Evolutionary conservation across 2,797 vertebrate genomes (phyloP).

Genomic region (Melopsittacus undulatus): DNA sequence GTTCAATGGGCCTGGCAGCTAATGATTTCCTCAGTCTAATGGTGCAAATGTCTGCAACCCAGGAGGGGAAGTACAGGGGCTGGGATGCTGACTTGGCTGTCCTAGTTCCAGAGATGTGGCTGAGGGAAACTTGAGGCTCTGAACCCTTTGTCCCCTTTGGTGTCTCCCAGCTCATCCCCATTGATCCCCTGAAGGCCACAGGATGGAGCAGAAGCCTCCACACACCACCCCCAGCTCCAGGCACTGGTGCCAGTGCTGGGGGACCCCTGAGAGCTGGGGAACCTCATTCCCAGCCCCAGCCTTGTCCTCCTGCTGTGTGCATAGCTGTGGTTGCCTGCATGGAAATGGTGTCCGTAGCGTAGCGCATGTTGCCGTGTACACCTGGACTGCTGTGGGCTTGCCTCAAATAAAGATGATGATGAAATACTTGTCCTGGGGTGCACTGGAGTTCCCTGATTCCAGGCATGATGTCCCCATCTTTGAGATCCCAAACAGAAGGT

Average conservation of each 20-base stretch:
- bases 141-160: accelerated
- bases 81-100: not conserved
- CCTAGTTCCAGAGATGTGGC: accelerated
- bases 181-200: not conserved
- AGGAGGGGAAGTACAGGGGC: not conserved
- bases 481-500: accelerated
- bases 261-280: not conserved
- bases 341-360: slow-evolving; percentile 27
- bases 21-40: accelerated
- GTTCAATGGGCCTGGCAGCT: not conserved
- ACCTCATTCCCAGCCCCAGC: not conserved
- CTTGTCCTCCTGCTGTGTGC: not conserved
- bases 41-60: not conserved
- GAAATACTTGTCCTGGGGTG: not conserved
- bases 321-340: slow-evolving; percentile 40
- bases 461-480: accelerated
- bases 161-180: not conserved
- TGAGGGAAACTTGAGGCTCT: not conserved
- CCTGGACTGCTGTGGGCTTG: slow-evolving; percentile 43
- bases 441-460: not conserved
- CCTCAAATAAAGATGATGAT: slow-evolving; percentile 68
- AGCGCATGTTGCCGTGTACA: slow-evolving; percentile 16
- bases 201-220: not conserved
- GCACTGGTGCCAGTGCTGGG: not conserved
- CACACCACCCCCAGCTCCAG: not conserved